Base-by-base conservation (phyloP, 2,888 invertebrate genomes). In the Luperina nickerlii region DNA sequence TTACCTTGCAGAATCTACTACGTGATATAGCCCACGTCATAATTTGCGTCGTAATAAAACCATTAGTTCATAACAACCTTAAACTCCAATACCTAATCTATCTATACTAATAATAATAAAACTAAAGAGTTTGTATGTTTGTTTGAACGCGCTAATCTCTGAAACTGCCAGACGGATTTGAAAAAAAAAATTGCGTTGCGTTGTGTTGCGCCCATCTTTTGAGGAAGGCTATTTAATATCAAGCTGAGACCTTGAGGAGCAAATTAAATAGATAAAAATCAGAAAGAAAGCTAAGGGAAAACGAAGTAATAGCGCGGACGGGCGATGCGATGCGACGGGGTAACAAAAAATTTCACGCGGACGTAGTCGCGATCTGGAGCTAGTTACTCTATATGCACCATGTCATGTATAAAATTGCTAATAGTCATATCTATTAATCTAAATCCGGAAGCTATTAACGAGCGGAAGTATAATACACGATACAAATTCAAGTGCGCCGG, bases 381-480 rank as follows among this genome's bases (percentile, higher is more conserved):
- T 57, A 57, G 57, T 57, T 38, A 27, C 62, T 62, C n/a, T 63
- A 24, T 63, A 45, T 38, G 48, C 62, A 63, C 42, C 4, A 66
- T 27, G 57, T 27, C 38, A 62, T 51, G 7, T 73, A 45, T 54
- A 42, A 84, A 74, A 86, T 76, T 69, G 32, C 42, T 62, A 48
- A 51, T 65, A 63, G 63, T 32, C 18, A 32, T 74, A 84, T n/a
- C n/a, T n/a, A n/a, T 84, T 80, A 77, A 86, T 83, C 78, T 74
- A 81, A 83, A 70, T 77, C 63, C 86, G 89, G 89, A 90, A 90
- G 57, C 42, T 11, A 81, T 81, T 86, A 81, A 78, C 7, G 24
- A 74, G 20, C 89, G 90, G 90, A 91, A 90, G 83, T 77, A 42
- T 68, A 63, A 42, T 20, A 24, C 1, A 27, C n/a, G 18, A 63